Evolutionary conservation across 2,888 invertebrate species (phyloP).

Genomic region (Pharmacophagus antenor): DNA sequence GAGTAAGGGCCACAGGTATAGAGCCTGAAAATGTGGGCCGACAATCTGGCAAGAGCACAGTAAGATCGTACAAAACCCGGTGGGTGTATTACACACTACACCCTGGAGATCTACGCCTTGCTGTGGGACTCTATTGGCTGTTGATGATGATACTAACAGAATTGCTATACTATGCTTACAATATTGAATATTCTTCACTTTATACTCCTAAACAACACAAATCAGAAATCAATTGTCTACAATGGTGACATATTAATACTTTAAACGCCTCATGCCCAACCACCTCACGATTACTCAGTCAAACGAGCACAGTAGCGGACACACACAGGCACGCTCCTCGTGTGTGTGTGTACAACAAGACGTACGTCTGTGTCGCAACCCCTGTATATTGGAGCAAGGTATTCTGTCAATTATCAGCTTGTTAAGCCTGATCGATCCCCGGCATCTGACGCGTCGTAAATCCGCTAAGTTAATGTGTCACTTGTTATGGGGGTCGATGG

Average conservation of each 20-base stretch:
- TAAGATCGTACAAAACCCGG: no score
- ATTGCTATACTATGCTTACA: no score
- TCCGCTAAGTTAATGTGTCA: constrained; percentile 48
- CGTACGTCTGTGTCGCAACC: constrained; percentile 35
- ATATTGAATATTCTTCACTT: no score
- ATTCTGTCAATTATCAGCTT: constrained; percentile 72
- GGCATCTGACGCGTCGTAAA: constrained; percentile 50
- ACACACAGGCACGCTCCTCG: neutral
- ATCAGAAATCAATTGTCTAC: neutral
- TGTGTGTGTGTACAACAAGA: constrained; percentile 2
- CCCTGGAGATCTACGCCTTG: no score
- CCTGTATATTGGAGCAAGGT: constrained; percentile 38
- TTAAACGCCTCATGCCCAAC: constrained; percentile 12
- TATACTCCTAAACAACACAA: neutral
- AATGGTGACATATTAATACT: constrained; percentile 8
- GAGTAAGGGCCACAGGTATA: no score
- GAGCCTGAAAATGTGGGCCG: no score
- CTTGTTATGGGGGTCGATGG: constrained; percentile 30
- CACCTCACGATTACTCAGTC: constrained; percentile 14
- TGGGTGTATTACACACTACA: no score
- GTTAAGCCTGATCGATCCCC: constrained; percentile 65
- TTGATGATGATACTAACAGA: no score
- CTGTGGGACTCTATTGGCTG: no score
- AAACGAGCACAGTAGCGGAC: constrained; percentile 19
- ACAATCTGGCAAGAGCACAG: no score